Base-by-base conservation (phyloP, 2,888 invertebrate genomes). In the Philopedon plagiatum region DNA sequence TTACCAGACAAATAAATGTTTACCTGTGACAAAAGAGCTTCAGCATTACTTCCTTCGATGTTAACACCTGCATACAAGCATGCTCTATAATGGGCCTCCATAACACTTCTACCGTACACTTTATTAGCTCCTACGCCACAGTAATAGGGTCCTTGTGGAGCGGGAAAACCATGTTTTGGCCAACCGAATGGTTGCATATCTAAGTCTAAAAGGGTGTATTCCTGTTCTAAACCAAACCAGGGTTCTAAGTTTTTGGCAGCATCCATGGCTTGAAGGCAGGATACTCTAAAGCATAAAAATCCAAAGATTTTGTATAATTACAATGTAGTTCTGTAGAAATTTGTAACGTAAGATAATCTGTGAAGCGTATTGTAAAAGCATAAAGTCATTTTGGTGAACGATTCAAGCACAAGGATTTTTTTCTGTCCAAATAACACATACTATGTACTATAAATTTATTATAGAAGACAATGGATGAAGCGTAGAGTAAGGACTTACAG, bases 141-240 rank as follows among this genome's bases (percentile, higher is more conserved):
- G 86, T 99, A 99, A 88, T 99, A 99, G 0, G 99, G 98, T 1
- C 98, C 97, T 85, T 97, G 96, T n/a, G 96, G 96, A 63, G 94
- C 95, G 0, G 97, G 97, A 85, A 92, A 96, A 54, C 97, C 97
- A 82, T 95, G 94, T 79, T 94, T 94, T 37, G 97, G 96, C 97
- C 97, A 97, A 34, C 97, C 97, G 80, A 96, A 91, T 46, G 97
- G 97, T 82, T 95, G 90, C 46, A 92, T 88, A 82, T 96, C 96
- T 71, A 94, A 90, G 82, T 96, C 96, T 66, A 96, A 86, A 69
- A 97, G 88, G 23, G 95, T 95, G 86, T 96, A 96, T 84, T 97
- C 96, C 85, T 97, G 96, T 83, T 97, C 96, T 82, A 97, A 95
- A 5, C 96, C 96, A 83, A 96, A 97, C 96, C 96, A 96, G 0